Conservation (phyloP, 2,113 vertebrate species). For the Oreochromis aureus region DNA sequence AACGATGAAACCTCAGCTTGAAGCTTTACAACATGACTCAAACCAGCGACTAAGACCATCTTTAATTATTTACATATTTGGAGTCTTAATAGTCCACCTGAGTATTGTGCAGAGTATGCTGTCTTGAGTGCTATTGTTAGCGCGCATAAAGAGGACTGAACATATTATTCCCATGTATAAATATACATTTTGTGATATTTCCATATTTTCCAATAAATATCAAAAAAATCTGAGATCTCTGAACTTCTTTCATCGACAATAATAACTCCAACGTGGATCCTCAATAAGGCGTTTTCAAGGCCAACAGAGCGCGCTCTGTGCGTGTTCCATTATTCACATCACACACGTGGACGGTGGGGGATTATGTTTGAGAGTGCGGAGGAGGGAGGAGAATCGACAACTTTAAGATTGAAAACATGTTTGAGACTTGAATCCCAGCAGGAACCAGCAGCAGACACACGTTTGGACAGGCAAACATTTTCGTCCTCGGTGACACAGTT, state of each 20-base stretch:
- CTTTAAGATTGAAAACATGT: not conserved
- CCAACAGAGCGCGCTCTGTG: not conserved
- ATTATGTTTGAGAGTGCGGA: not conserved
- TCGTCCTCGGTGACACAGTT: not conserved
- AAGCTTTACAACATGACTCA: not conserved
- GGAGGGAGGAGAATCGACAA: not conserved
- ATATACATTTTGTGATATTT: not conserved
- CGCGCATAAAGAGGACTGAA: not conserved
- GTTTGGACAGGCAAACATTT: not conserved
- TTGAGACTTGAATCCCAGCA: not conserved
- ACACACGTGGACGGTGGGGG: not conserved
- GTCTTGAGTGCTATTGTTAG: not conserved
- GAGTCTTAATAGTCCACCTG: not conserved
- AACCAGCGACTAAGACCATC: not conserved
- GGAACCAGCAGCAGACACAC: not conserved
- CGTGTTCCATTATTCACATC: conserved; percentile 1
- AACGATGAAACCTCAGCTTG: rapidly evolving
- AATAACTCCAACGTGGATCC: not conserved
- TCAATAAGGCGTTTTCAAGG: not conserved
- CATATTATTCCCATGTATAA: not conserved
- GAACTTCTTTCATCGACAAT: not conserved
- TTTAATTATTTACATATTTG: not conserved
- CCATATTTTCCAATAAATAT: not conserved
- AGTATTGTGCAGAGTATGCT: not conserved
- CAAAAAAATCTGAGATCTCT: not conserved